Base-by-base conservation (phyloP, 2,113 vertebrate genomes). In the Acanthochromis polyacanthus region DNA sequence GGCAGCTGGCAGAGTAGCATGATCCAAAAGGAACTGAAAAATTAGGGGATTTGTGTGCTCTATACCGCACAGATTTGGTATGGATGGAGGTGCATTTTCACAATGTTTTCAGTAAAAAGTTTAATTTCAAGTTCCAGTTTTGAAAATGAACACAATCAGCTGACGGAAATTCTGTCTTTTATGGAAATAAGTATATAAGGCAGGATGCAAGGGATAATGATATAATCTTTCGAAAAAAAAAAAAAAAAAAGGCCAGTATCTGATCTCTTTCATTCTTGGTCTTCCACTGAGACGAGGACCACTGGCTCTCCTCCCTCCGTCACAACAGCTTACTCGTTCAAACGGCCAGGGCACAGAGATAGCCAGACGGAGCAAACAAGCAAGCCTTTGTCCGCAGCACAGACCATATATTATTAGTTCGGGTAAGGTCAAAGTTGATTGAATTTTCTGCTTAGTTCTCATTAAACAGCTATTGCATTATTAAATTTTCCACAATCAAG, bases 381-480 rank as follows among this genome's bases (percentile, higher is more conserved):
- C 52, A 8, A 52, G 48, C 70, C 93, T 92, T 95, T 95, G 94
- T 95, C 50, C 50, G 2, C 38, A 61, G 57, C 40, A 87, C 91
- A 91, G 93, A 91, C 81, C 79, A 83, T 71, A 80, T 87, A 91
- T 93, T 91, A 94, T 93, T 92, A 93, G 92, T 94, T 92, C 83
- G 78, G 81, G 70, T 91, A 91, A 94, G 94, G 94, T 94, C 94
- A 94, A 88, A 91, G 89, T 92, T 95, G 91, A 95, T 95, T 85
- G 77, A 91, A 95, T 95, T 94, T 95, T 95, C 92, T 95, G 87
- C 91, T 95, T 94, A 94, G 94, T 91, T 92, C 93, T 93, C 84
- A 94, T 95, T 94, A 94, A 95, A 93, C 78, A 91, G 91, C 91
- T 93, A 95, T 94, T 93, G 90, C 94, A 94, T 95, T 94, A 95